A percentile compares a stretch with the other conserved stretches of the same genome.
Evolutionary conservation across 1,140 invertebrate genomes (phyloP).

Genomic region (Matsumurasca onukii): DNA sequence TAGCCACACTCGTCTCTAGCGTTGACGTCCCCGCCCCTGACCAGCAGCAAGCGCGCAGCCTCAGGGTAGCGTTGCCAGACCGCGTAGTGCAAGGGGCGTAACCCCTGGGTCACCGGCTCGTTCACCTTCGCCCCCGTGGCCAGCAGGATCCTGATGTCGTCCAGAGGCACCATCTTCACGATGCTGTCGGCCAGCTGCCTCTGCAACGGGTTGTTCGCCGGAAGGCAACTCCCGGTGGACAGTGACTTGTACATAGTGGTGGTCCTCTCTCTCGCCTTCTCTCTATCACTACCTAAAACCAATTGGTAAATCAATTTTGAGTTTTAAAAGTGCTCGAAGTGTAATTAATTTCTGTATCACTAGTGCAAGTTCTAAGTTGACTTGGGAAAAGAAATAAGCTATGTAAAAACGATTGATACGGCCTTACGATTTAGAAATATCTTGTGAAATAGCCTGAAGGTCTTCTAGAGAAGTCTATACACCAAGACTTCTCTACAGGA

Average conservation of each 20-base stretch:
- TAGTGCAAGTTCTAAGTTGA: too few relatives aligned
- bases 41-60: constrained; percentile 73
- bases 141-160: constrained; percentile 81
- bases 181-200: constrained; percentile 87
- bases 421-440: too few relatives aligned
- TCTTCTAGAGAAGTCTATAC: too few relatives aligned
- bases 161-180: constrained; percentile 79
- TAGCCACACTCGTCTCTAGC: constrained; percentile 88
- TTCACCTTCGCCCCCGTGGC: constrained; percentile 83
- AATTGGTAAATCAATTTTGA: too few relatives aligned
- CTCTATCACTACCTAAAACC: too few relatives aligned
- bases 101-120: constrained; percentile 73
- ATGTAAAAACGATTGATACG: too few relatives aligned
- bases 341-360: too few relatives aligned
- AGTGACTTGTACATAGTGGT: constrained; percentile 20
- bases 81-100: constrained; percentile 89
- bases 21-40: constrained; percentile 79
- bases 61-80: constrained; percentile 83
- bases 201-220: constrained; percentile 67
- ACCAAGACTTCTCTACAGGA: too few relatives aligned
- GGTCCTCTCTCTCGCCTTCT: neutral
- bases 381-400: too few relatives aligned
- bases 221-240: neutral
- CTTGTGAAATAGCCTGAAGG: too few relatives aligned
- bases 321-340: too few relatives aligned